Evolutionary conservation across 2,797 vertebrate species (phyloP).

Genomic region (Amazona ochrocephala): DNA sequence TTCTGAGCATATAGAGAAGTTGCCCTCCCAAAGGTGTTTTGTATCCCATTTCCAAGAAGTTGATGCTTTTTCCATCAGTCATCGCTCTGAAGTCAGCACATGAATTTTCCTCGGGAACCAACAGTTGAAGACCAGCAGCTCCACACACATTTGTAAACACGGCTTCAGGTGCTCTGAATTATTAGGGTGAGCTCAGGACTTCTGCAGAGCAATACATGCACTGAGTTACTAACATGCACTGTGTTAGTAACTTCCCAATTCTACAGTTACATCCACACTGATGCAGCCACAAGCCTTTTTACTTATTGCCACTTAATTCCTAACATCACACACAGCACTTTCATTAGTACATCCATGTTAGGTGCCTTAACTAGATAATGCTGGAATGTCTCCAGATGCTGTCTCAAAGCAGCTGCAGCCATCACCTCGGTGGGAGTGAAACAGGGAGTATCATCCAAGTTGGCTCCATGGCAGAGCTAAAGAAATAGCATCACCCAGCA

Average conservation of each 20-base stretch:
- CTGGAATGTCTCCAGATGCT: not conserved
- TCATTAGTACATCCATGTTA: not conserved
- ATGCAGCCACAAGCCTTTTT: not conserved
- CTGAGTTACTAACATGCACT: not conserved
- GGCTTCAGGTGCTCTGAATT: not conserved
- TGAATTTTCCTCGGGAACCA: not conserved
- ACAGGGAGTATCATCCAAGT: not conserved
- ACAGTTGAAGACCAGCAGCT: not conserved
- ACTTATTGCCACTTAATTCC: not conserved
- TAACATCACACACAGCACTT: not conserved
- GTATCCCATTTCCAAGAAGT: not conserved
- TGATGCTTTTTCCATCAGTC: not conserved
- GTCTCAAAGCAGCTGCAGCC: not conserved
- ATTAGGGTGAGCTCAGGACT: accelerated
- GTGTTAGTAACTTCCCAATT: not conserved
- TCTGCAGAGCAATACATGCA: not conserved
- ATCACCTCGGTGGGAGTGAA: not conserved
- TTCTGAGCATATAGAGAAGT: not conserved
- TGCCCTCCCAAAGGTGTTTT: not conserved
- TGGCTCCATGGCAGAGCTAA: not conserved
- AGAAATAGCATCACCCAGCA: not conserved
- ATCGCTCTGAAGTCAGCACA: not conserved
- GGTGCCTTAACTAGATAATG: not conserved
- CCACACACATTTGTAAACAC: not conserved
- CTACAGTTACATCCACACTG: accelerated